phyloP scores from a whole-genome alignment of 1,140 invertebrate species.

The Caligus rogercresseyi region DNA sequence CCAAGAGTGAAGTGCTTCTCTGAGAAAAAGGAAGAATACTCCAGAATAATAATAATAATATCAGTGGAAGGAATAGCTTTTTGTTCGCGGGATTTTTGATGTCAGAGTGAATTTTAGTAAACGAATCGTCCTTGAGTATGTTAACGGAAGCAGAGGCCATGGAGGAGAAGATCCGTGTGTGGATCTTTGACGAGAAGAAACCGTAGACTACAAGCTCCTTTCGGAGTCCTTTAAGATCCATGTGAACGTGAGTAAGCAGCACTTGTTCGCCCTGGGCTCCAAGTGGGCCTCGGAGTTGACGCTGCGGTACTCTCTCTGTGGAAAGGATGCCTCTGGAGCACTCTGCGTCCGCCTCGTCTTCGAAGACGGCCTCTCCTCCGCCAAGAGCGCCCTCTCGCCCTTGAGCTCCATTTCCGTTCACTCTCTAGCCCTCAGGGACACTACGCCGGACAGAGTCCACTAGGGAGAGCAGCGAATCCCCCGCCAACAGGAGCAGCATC shows the following conservation, averaged over 20 bases:
- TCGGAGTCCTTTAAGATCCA: not conserved
- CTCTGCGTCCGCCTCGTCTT: not conserved
- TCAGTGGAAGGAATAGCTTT: not conserved
- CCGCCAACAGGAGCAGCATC: not conserved
- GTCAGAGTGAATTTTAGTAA: not conserved
- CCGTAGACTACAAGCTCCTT: not conserved
- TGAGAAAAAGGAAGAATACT: not conserved
- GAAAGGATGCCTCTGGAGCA: not conserved
- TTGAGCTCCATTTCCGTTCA: not conserved
- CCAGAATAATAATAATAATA: not conserved
- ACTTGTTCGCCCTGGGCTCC: not conserved
- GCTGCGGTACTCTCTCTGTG: not conserved
- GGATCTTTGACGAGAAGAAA: not conserved
- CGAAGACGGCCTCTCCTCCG: not conserved
- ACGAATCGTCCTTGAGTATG: not conserved
- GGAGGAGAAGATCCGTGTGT: not conserved
- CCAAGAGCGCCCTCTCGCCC: not conserved
- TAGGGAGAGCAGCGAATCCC: not conserved
- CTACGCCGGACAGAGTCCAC: not conserved
- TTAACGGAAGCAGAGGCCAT: not conserved
- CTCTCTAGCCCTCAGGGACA: not conserved
- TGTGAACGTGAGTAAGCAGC: not conserved
- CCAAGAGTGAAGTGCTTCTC: not conserved
- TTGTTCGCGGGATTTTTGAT: too few relatives aligned
- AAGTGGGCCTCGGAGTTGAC: not conserved